Conservation (phyloP, 2,888 invertebrate genomes). For the Polydrusus cervinus region DNA sequence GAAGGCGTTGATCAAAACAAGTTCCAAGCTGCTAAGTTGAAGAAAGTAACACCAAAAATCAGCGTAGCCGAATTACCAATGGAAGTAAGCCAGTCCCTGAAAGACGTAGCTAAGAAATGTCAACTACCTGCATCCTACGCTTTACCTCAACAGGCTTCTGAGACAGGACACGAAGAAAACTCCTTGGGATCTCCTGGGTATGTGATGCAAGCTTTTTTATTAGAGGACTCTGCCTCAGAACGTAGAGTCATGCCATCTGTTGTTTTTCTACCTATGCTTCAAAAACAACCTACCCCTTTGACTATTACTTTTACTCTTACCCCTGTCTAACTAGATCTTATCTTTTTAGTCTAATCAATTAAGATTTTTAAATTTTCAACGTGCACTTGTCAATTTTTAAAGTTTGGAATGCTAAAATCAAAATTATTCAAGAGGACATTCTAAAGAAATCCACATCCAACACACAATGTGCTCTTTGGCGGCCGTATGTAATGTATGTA, state of each 20-base stretch:
- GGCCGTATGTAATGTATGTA: no score
- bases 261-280: slow-evolving; percentile 94
- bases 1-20: slow-evolving; percentile 42
- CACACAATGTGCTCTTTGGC: background rate
- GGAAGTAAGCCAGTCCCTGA: slow-evolving; percentile 72
- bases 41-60: slow-evolving; percentile 59
- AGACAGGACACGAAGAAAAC: slow-evolving; percentile 57
- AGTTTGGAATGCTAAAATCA: background rate
- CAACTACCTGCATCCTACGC: slow-evolving; percentile 79
- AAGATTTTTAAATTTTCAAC: slow-evolving; percentile 38
- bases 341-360: slow-evolving; percentile 43
- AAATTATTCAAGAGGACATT: background rate
- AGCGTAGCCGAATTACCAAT: slow-evolving; percentile 63
- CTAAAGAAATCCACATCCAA: background rate
- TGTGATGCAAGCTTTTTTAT: slow-evolving; percentile 94
- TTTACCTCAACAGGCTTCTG: slow-evolving; percentile 72
- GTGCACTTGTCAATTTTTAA: slow-evolving; percentile 21
- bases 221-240: slow-evolving; percentile 76
- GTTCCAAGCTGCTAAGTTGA: slow-evolving; percentile 31
- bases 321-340: slow-evolving; percentile 81
- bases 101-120: slow-evolving; percentile 74
- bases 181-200: slow-evolving; percentile 70
- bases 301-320: slow-evolving; percentile 95
- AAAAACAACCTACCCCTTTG: slow-evolving; percentile 88
- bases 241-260: slow-evolving; percentile 89